A percentile compares a stretch with the other conserved stretches of the same genome.
phyloP scores from a whole-genome alignment of 2,797 vertebrate species.

The Myotis myotis region DNA sequence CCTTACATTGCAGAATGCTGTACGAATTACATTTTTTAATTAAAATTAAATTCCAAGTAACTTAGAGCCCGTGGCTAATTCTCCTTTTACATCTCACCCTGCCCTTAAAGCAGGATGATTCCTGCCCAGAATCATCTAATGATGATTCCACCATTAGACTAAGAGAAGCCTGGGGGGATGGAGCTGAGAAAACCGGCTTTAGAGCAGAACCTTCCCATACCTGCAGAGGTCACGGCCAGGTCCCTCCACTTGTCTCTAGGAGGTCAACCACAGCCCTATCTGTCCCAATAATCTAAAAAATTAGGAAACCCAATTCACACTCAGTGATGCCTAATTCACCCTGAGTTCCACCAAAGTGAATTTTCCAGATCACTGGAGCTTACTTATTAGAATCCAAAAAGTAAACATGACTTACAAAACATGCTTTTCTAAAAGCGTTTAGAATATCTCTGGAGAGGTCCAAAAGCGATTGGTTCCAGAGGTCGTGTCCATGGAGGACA shows the following conservation, averaged over 20 bases:
- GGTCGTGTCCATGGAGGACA: not conserved
- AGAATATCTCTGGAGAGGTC: not conserved
- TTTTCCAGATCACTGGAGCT: not conserved
- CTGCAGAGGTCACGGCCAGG: not conserved
- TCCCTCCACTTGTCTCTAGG: not conserved
- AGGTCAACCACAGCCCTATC: not conserved
- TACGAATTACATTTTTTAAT: not conserved
- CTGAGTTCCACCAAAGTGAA: not conserved
- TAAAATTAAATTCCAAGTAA: not conserved
- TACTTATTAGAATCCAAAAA: conserved; percentile 9
- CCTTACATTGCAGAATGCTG: not conserved
- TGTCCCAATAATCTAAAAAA: not conserved
- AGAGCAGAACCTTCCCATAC: not conserved
- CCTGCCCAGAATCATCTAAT: not conserved
- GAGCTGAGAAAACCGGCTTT: not conserved
- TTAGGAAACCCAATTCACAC: not conserved
- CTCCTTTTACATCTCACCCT: not conserved
- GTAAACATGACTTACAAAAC: conserved; percentile 9
- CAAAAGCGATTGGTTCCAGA: not conserved
- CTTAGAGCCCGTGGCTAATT: not conserved
- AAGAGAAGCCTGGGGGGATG: not conserved
- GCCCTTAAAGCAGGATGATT: not conserved
- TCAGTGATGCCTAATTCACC: not conserved
- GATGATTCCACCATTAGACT: not conserved
- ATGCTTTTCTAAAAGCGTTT: conserved; percentile 5